phyloP scores from a whole-genome alignment of 2,888 invertebrate species.

The Drosophila incognita region DNA sequence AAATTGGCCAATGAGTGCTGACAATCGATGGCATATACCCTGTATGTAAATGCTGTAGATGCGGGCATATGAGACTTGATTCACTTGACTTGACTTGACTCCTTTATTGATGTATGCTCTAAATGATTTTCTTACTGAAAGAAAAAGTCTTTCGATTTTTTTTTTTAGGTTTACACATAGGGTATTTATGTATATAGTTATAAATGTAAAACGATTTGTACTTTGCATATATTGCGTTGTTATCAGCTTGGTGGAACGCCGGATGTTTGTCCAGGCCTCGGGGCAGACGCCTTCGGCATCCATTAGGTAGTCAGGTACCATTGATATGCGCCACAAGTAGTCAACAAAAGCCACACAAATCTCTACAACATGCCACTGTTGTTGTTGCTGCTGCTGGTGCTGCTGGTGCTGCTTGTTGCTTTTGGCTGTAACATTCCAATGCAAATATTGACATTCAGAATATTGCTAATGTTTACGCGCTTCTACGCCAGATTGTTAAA shows the following conservation, averaged over 20 bases:
- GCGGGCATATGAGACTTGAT: not conserved
- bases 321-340: conserved; percentile 57
- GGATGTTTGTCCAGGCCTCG: conserved; percentile 58
- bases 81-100: not conserved
- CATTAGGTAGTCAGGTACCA: conserved; percentile 51
- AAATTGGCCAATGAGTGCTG: conserved; percentile 60
- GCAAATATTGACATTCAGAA: conserved; percentile 69
- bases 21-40: conserved; percentile 52
- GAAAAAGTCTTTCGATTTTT: not conserved
- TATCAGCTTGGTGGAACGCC: conserved; percentile 51
- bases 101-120: not conserved
- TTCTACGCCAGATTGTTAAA: conserved; percentile 52
- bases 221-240: conserved; percentile 44
- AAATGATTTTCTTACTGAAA: not conserved
- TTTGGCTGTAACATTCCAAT: conserved; percentile 56
- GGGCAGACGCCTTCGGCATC: conserved; percentile 35
- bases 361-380: conserved; percentile 25
- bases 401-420: conserved; percentile 13
- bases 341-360: conserved; percentile 41
- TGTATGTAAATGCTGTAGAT: not conserved
- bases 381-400: not conserved
- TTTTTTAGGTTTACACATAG: not conserved
- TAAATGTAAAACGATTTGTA: not conserved
- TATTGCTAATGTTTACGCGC: conserved; percentile 62
- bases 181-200: not conserved